phyloP scores from a whole-genome alignment of 2,888 invertebrate genomes.

The Brachynemurus nebulosus region DNA sequence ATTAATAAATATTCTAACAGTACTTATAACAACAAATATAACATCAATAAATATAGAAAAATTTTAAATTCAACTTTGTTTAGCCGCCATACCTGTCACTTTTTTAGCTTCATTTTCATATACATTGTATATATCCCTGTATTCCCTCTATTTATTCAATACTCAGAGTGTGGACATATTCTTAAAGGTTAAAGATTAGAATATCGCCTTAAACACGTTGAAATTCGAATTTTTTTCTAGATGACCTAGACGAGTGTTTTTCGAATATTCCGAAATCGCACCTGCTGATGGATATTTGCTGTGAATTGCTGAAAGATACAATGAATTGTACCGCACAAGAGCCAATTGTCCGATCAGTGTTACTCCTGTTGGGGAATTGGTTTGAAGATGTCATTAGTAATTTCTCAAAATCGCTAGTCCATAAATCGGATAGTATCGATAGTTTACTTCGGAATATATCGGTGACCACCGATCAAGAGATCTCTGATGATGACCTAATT shows the following conservation, averaged over 20 bases:
- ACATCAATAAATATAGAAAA: no score
- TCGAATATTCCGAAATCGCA: constrained; percentile 34
- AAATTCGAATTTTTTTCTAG: constrained; percentile 26
- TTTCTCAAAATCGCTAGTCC: constrained; percentile 5
- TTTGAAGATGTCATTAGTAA: constrained; percentile 25
- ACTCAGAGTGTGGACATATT: no score
- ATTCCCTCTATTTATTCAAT: no score
- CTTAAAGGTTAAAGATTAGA: no score
- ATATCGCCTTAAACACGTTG: no score
- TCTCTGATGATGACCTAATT: constrained; percentile 21
- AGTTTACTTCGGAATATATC: constrained; percentile 3
- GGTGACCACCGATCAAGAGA: background rate
- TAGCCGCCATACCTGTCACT: no score
- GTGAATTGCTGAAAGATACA: constrained; percentile 34
- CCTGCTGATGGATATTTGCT: constrained; percentile 32
- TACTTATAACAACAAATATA: no score
- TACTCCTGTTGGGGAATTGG: constrained; percentile 31
- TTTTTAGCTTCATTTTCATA: no score
- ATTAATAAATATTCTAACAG: no score
- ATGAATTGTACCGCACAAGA: constrained; percentile 34
- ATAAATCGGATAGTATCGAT: constrained; percentile 6
- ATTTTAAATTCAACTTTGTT: no score
- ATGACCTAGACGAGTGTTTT: constrained; percentile 37
- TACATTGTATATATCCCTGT: no score
- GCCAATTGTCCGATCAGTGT: constrained; percentile 33